phyloP scores from a whole-genome alignment of 2,888 invertebrate species.

The Agapostemon virescens region DNA sequence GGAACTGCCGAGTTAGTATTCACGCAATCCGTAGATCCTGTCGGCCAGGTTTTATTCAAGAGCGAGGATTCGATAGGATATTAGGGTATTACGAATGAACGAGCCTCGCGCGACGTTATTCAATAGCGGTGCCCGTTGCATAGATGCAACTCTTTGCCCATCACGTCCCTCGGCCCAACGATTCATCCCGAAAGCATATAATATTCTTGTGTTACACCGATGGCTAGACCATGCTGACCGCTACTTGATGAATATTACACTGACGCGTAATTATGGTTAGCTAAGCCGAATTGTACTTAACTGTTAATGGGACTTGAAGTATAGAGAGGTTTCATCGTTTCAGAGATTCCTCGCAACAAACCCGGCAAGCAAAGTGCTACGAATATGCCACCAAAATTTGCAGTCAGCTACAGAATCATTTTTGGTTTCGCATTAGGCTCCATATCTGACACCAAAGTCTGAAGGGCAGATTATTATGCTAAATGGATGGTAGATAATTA shows the following conservation, averaged over 20 bases:
- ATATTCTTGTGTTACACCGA: slow-evolving; percentile 28
- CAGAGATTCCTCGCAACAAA: too few relatives aligned
- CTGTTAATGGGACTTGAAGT: too few relatives aligned
- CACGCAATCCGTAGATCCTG: slow-evolving; percentile 32
- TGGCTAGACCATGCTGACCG: neutral
- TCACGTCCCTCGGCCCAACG: slow-evolving; percentile 29
- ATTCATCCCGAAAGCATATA: slow-evolving; percentile 34
- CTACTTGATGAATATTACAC: neutral
- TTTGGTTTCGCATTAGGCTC: too few relatives aligned
- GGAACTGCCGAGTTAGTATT: slow-evolving; percentile 29
- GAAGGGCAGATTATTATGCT: too few relatives aligned
- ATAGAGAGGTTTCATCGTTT: too few relatives aligned
- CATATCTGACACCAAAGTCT: too few relatives aligned
- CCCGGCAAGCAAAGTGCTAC: too few relatives aligned
- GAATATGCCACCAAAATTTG: too few relatives aligned
- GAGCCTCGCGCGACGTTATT: slow-evolving; percentile 37
- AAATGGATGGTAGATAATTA: too few relatives aligned
- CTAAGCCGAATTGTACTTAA: too few relatives aligned
- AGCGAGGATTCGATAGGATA: slow-evolving; percentile 44
- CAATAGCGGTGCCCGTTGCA: slow-evolving; percentile 30
- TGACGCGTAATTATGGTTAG: neutral
- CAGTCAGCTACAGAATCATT: too few relatives aligned
- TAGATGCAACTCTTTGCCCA: slow-evolving; percentile 29
- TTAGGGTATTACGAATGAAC: slow-evolving; percentile 58
- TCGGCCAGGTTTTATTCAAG: slow-evolving; percentile 38